These are phyloP conservation scores for Venusia cambrica DNA, from an alignment of 2,888 invertebrate species.

Conservation along the genomic window DNA sequence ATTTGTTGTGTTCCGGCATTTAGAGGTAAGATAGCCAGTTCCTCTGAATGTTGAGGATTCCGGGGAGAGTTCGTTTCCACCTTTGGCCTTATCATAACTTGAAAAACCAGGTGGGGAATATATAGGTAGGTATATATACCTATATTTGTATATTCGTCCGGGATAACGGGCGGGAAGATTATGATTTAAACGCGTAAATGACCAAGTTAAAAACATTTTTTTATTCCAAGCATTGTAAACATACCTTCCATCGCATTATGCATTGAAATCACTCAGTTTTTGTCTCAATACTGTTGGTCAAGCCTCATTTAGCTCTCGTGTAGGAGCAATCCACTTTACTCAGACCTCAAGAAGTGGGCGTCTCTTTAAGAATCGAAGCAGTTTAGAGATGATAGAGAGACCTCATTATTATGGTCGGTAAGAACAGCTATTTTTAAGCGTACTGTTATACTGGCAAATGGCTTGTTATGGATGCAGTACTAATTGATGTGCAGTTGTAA, in stretches of 20 bases:
- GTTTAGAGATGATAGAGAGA: slow-evolving; percentile 21
- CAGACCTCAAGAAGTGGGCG: slow-evolving; percentile 26
- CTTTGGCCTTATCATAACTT: too few species aligned
- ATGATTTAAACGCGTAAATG: slow-evolving; percentile 6
- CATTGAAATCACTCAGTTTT: slow-evolving; percentile 42
- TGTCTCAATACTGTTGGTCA: slow-evolving; percentile 38
- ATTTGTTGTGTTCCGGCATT: too few species aligned
- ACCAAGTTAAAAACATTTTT: slow-evolving; percentile 4
- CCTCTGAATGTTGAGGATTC: too few species aligned
- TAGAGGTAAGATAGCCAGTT: too few species aligned
- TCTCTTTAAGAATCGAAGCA: neutral
- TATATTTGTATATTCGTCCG: too few species aligned
- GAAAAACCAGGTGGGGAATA: too few species aligned
- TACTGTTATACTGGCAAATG: slow-evolving; percentile 40
- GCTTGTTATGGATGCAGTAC: slow-evolving; percentile 35
- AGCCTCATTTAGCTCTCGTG: slow-evolving; percentile 48
- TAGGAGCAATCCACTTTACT: slow-evolving; percentile 32
- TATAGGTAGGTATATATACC: too few species aligned
- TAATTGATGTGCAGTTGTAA: slow-evolving; percentile 28
- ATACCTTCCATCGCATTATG: slow-evolving; percentile 29
- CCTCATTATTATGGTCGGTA: slow-evolving; percentile 30
- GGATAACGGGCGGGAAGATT: too few species aligned
- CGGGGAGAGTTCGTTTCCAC: too few species aligned
- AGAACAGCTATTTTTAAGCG: slow-evolving; percentile 40
- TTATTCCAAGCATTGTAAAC: slow-evolving; percentile 7